Evolutionary conservation across 2,888 invertebrate genomes (phyloP).

Genomic region (Agonopterix subpropinquella): DNA sequence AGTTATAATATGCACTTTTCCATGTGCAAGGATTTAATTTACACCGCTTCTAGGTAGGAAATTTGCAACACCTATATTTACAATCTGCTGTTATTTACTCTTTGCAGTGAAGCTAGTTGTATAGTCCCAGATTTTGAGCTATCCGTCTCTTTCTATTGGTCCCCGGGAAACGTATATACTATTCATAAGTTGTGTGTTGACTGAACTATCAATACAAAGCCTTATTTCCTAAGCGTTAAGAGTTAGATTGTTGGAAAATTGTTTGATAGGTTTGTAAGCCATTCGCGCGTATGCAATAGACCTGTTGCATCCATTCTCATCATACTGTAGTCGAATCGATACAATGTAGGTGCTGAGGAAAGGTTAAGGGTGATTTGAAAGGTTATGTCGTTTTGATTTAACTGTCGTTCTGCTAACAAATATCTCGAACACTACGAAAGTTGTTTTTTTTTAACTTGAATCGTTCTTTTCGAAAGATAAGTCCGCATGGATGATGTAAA

Average conservation of each 20-base stretch:
- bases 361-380: slow-evolving; percentile 1
- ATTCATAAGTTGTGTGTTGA: slow-evolving; percentile 10
- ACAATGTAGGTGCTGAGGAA: slow-evolving; percentile 15
- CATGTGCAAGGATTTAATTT: too few species aligned
- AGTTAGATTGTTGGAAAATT: slow-evolving; percentile 1
- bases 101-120: too few species aligned
- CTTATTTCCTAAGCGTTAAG: slow-evolving; percentile 23
- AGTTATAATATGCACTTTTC: too few species aligned
- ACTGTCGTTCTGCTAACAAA: not conserved
- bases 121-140: slow-evolving; percentile 22
- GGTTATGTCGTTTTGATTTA: slow-evolving; percentile 1
- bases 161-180: slow-evolving; percentile 52
- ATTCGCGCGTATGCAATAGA: slow-evolving; percentile 17
- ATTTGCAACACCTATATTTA: too few species aligned
- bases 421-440: too few species aligned
- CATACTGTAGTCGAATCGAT: slow-evolving; percentile 29
- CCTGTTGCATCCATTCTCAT: slow-evolving; percentile 36
- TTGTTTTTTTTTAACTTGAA: too few species aligned
- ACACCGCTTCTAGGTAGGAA: too few species aligned
- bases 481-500: too few species aligned
- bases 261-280: slow-evolving; percentile 1
- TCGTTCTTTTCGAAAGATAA: too few species aligned
- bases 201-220: slow-evolving; percentile 30
- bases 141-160: slow-evolving; percentile 50
- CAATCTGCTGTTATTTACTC: too few species aligned